phyloP scores from a whole-genome alignment of 1,140 invertebrate genomes.

The Anoplolepis gracilipes region DNA sequence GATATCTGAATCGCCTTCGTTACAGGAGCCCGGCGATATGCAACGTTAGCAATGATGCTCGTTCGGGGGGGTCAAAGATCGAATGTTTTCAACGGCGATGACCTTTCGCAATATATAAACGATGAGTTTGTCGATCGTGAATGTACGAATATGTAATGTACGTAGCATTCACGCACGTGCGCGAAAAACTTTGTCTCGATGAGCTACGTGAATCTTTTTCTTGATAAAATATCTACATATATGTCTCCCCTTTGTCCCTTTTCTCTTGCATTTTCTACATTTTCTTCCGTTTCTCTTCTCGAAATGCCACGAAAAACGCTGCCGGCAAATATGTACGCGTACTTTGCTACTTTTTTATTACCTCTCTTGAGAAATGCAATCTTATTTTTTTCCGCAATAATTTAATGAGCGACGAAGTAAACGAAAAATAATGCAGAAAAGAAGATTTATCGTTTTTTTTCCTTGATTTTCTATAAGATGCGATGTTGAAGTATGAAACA shows the following conservation, averaged over 20 bases:
- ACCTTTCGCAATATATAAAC: conserved; percentile 38
- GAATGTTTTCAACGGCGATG: conserved; percentile 1
- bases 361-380: neutral
- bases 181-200: conserved; percentile 57
- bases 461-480: neutral
- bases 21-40: neutral
- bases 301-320: conserved; percentile 14
- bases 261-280: conserved; percentile 12
- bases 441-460: conserved; percentile 22
- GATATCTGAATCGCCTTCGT: conserved; percentile 64
- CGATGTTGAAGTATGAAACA: neutral
- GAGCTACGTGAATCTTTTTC: conserved; percentile 58
- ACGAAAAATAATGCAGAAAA: conserved; percentile 13
- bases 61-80: neutral
- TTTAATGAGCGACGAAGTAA: conserved; percentile 17
- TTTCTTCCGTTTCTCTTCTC: conserved; percentile 26
- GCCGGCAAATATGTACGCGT: conserved; percentile 20
- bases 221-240: conserved; percentile 32
- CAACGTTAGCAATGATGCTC: conserved; percentile 21
- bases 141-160: neutral
- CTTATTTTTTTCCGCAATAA: conserved; percentile 17
- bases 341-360: conserved; percentile 22
- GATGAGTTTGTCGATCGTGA: neutral
- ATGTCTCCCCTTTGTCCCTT: neutral
- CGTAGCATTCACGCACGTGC: neutral